A percentile compares a stretch with the other conserved stretches of the same genome.
Evolutionary conservation across 2,797 vertebrate species (phyloP).

Genomic region (Bovichtus variegatus): DNA sequence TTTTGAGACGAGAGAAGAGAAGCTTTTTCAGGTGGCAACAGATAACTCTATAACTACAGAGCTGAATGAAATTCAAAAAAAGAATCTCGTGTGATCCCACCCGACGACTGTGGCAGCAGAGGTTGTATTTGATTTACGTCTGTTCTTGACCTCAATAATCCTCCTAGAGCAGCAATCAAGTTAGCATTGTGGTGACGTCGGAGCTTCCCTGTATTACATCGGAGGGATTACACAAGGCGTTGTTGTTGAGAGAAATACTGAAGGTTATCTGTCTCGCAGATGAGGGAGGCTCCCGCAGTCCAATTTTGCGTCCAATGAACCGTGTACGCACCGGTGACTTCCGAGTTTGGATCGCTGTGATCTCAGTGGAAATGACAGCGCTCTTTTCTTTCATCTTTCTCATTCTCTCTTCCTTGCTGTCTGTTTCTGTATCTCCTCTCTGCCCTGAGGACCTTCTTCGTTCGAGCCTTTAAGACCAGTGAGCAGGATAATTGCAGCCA

Average conservation of each 20-base stretch:
- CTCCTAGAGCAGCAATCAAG: slow-evolving; percentile 75
- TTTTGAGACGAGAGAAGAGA: neutral
- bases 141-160: slow-evolving; percentile 71
- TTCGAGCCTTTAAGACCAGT: slow-evolving; percentile 69
- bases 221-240: slow-evolving; percentile 68
- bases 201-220: slow-evolving; percentile 69
- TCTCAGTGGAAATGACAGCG: slow-evolving; percentile 51
- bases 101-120: slow-evolving; percentile 21
- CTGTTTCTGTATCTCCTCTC: slow-evolving; percentile 12
- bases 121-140: slow-evolving; percentile 52
- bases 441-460: slow-evolving; percentile 24
- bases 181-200: slow-evolving; percentile 67
- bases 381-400: slow-evolving; percentile 33
- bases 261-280: slow-evolving; percentile 57
- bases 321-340: slow-evolving; percentile 16
- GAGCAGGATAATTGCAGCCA: slow-evolving; percentile 75
- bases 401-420: slow-evolving; percentile 6
- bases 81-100: neutral
- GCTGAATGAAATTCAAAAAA: slow-evolving; percentile 2
- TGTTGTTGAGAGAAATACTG: slow-evolving; percentile 46
- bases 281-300: slow-evolving; percentile 54
- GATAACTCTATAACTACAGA: neutral
- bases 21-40: neutral
- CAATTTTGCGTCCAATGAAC: slow-evolving; percentile 28
- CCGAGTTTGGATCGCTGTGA: slow-evolving; percentile 27